Conservation (phyloP, 2,797 vertebrate species). For the Masticophis lateralis region DNA sequence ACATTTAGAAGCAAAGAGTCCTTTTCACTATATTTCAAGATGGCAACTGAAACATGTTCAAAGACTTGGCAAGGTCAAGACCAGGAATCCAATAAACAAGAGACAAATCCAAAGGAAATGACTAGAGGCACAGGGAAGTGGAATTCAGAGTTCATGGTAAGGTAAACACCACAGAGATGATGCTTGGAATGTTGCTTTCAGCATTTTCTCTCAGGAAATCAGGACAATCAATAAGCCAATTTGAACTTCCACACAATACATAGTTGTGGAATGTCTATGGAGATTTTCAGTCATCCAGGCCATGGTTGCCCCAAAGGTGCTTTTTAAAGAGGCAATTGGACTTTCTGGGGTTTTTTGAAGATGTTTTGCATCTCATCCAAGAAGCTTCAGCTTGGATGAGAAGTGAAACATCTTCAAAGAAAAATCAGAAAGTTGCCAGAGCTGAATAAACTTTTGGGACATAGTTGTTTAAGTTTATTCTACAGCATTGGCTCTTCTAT, state of each 20-base stretch:
- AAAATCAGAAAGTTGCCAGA: too few relatives aligned
- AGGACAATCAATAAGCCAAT: not conserved
- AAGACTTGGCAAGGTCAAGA: not conserved
- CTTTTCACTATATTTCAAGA: not conserved
- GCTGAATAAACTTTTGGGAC: too few relatives aligned
- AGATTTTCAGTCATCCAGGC: too few relatives aligned
- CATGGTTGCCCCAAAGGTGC: too few relatives aligned
- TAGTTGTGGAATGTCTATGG: not conserved
- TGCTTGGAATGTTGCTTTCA: not conserved
- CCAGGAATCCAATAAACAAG: not conserved
- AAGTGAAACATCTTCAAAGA: too few relatives aligned
- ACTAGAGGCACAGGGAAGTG: not conserved
- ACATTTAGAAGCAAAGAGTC: not conserved
- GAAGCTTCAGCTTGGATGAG: too few relatives aligned
- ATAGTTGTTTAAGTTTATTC: not conserved
- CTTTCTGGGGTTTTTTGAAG: too few relatives aligned
- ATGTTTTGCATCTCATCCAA: too few relatives aligned
- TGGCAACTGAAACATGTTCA: not conserved
- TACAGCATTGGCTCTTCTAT: not conserved
- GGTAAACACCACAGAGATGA: not conserved
- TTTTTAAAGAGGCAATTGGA: too few relatives aligned
- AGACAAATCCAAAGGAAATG: not conserved
- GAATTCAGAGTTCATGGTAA: not conserved
- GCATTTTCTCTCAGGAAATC: not conserved
- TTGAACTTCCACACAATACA: not conserved